A percentile compares a stretch with the other conserved stretches of the same genome.
Evolutionary conservation across 2,797 vertebrate genomes (phyloP).

Genomic region (Falco rusticolus): DNA sequence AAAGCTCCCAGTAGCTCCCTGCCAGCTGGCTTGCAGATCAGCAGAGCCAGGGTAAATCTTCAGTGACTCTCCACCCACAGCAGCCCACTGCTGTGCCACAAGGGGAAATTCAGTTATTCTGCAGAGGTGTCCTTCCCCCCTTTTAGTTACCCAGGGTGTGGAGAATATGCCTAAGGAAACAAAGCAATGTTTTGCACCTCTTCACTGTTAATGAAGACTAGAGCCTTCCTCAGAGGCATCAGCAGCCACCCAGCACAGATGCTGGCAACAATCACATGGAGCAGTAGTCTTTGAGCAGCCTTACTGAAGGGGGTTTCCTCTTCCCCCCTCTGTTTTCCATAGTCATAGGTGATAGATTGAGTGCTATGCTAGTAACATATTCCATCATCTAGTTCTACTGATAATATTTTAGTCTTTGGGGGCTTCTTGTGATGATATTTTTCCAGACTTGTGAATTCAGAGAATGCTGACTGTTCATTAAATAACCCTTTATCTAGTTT

Average conservation of each 20-base stretch:
- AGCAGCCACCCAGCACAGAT: neutral
- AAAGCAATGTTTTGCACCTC: neutral
- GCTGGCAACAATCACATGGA: neutral
- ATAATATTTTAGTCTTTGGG: neutral
- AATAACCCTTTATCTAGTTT: conserved; percentile 10
- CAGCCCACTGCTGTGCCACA: neutral
- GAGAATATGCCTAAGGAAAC: neutral
- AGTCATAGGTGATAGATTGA: neutral
- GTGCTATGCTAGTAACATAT: neutral
- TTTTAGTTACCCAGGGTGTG: neutral
- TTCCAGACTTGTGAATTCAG: neutral
- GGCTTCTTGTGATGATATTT: neutral
- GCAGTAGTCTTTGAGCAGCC: neutral
- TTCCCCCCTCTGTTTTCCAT: neutral
- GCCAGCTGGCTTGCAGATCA: neutral
- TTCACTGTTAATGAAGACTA: neutral
- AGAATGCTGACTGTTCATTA: conserved; percentile 23
- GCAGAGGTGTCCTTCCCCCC: neutral
- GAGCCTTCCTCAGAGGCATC: neutral
- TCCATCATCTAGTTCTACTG: neutral
- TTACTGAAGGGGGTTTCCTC: neutral
- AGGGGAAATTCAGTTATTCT: neutral
- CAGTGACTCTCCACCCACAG: neutral
- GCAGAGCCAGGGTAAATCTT: neutral
- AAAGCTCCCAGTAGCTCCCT: neutral